Conservation (phyloP, 2,888 invertebrate genomes). For the Thecocarcelia acutangulata region DNA sequence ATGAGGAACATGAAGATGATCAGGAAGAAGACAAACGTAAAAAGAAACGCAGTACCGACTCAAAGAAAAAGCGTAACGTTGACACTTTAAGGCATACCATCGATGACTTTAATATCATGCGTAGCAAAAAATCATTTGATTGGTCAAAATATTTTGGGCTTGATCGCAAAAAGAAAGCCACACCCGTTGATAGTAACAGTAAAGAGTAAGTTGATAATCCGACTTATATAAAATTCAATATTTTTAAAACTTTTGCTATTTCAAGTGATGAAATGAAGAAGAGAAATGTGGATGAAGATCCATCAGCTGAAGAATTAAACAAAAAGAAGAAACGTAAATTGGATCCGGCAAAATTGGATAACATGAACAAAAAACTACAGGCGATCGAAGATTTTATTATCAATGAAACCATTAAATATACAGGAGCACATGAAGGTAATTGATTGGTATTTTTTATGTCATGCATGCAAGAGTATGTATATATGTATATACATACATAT, state of each 20-base stretch:
- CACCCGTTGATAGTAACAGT: slow-evolving; percentile 37
- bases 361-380: slow-evolving; percentile 88
- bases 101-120: slow-evolving; percentile 83
- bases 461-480: too few species aligned
- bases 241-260: neutral
- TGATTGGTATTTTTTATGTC: too few species aligned
- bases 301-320: slow-evolving; percentile 80
- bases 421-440: slow-evolving; percentile 86
- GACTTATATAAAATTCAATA: neutral
- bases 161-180: slow-evolving; percentile 88
- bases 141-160: slow-evolving; percentile 95
- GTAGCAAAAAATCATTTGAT: slow-evolving; percentile 89
- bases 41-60: slow-evolving; percentile 79
- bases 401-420: slow-evolving; percentile 89
- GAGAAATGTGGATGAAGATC: slow-evolving; percentile 71
- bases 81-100: slow-evolving; percentile 73
- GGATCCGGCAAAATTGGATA: slow-evolving; percentile 85
- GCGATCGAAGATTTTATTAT: slow-evolving; percentile 90
- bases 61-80: slow-evolving; percentile 65
- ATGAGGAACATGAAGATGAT: slow-evolving; percentile 78
- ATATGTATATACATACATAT: too few species aligned
- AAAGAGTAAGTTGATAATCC: slow-evolving; percentile 52
- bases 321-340: slow-evolving; percentile 77
- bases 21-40: slow-evolving; percentile 81
- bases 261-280: slow-evolving; percentile 72